phyloP scores from a whole-genome alignment of 2,113 vertebrate species.

The Catharus bicknelli region DNA sequence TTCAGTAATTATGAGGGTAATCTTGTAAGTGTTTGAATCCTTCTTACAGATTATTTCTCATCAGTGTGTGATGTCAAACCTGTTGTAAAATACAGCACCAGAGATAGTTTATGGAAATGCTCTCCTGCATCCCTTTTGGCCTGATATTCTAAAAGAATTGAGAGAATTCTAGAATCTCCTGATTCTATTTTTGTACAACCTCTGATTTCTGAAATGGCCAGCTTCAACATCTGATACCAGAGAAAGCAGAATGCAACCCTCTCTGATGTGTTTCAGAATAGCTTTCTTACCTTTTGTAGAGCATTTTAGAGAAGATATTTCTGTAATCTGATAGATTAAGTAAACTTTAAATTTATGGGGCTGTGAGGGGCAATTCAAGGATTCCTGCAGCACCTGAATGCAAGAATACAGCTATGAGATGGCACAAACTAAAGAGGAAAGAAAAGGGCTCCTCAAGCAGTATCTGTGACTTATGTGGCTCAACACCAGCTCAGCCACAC shows the following conservation, averaged over 20 bases:
- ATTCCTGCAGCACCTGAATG: not conserved
- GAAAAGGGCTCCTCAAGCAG: not conserved
- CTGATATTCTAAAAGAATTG: not conserved
- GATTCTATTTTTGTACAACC: not conserved
- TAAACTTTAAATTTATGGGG: not conserved
- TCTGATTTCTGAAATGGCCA: not conserved
- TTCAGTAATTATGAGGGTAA: constrained; percentile 20
- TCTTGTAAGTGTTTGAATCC: constrained; percentile 33
- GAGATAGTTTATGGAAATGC: not conserved
- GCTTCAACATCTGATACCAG: not conserved
- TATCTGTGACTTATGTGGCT: not conserved
- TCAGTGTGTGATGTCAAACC: not conserved
- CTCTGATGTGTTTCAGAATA: not conserved
- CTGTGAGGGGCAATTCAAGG: not conserved
- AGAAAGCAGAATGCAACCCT: not conserved
- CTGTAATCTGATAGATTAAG: not conserved
- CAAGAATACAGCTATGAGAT: not conserved
- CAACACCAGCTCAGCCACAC: fast-evolving
- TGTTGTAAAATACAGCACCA: not conserved
- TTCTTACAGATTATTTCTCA: constrained; percentile 1
- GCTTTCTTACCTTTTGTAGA: not conserved
- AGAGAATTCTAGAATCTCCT: not conserved
- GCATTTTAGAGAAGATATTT: not conserved
- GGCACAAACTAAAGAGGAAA: not conserved
- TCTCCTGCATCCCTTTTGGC: not conserved